phyloP scores from a whole-genome alignment of 2,797 vertebrate genomes.

The Urocyon cinereoargenteus region DNA sequence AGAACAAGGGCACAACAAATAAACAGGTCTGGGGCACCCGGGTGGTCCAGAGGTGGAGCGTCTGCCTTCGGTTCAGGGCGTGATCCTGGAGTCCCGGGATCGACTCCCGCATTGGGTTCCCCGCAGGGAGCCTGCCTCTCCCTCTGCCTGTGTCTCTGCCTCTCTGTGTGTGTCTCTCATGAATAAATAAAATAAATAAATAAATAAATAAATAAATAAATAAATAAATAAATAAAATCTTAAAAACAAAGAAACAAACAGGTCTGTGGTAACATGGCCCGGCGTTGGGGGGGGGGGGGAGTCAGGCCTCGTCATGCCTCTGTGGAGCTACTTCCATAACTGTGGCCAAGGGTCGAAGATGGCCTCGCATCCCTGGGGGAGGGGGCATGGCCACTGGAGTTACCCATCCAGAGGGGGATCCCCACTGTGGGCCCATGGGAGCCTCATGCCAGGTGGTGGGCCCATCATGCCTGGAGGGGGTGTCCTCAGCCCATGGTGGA shows the following conservation, averaged over 20 bases:
- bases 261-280: constrained; percentile 64
- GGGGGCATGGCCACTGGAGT: constrained; percentile 96
- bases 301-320: constrained; percentile 43
- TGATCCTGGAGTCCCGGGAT: too few species aligned
- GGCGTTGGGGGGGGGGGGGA: neutral
- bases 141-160: too few species aligned
- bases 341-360: constrained; percentile 79
- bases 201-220: too few species aligned
- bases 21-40: constrained; percentile 60
- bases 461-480: constrained; percentile 99
- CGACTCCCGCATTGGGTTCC: too few species aligned
- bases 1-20: constrained; percentile 73
- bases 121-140: too few species aligned
- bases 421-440: constrained; percentile 95
- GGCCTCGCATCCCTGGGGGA: constrained; percentile 96
- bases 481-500: constrained; percentile 93
- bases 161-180: too few species aligned
- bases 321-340: constrained; percentile 76
- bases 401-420: constrained; percentile 95
- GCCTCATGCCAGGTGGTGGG: constrained; percentile 91
- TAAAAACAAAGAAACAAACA: constrained; percentile 43
- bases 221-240: too few species aligned
- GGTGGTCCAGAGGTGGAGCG: too few species aligned
- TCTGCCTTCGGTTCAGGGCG: too few species aligned
- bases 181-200: too few species aligned